A percentile compares a stretch with the other conserved stretches of the same genome.
Conservation (phyloP, 2,797 vertebrate species). For the Eulemur mongoz region DNA sequence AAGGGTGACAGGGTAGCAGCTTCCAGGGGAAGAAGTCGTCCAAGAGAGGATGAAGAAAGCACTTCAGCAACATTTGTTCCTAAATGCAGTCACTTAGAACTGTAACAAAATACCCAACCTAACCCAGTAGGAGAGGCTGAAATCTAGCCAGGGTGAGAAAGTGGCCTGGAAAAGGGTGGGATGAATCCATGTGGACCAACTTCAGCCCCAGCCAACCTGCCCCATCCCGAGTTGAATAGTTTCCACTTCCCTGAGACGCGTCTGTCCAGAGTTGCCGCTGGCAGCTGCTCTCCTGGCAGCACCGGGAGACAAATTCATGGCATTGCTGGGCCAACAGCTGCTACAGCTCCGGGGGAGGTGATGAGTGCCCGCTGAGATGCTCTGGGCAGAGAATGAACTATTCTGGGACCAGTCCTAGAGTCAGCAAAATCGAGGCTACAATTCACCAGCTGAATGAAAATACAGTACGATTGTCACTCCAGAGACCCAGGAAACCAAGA, state of each 20-base stretch:
- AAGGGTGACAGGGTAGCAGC: constrained; percentile 32
- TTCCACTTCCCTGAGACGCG: constrained; percentile 68
- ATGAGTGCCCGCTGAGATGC: constrained; percentile 61
- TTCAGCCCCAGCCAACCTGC: constrained; percentile 53
- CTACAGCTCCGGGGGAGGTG: constrained; percentile 53
- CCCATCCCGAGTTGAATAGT: constrained; percentile 64
- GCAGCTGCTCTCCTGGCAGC: constrained; percentile 81
- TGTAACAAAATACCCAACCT: constrained; percentile 49
- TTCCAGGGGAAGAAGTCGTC: constrained; percentile 46
- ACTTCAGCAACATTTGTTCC: not conserved
- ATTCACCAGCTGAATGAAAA: constrained; percentile 59
- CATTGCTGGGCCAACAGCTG: constrained; percentile 57
- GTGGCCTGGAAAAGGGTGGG: not conserved
- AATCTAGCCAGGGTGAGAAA: not conserved
- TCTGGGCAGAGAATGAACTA: constrained; percentile 68
- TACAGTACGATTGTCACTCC: constrained; percentile 38
- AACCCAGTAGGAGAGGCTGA: not conserved
- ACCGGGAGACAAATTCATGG: constrained; percentile 60
- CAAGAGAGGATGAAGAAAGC: constrained; percentile 59
- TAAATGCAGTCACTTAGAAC: constrained; percentile 43
- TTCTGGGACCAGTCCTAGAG: constrained; percentile 66
- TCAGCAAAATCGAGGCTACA: constrained; percentile 64
- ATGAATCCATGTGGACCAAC: constrained; percentile 64
- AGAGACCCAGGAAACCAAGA: not conserved
- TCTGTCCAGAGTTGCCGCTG: constrained; percentile 68